Evolutionary conservation across 1,140 invertebrate genomes (phyloP), one percentile per base, ranked within the genome.

Genomic region (Drosophila triauraria): DNA sequence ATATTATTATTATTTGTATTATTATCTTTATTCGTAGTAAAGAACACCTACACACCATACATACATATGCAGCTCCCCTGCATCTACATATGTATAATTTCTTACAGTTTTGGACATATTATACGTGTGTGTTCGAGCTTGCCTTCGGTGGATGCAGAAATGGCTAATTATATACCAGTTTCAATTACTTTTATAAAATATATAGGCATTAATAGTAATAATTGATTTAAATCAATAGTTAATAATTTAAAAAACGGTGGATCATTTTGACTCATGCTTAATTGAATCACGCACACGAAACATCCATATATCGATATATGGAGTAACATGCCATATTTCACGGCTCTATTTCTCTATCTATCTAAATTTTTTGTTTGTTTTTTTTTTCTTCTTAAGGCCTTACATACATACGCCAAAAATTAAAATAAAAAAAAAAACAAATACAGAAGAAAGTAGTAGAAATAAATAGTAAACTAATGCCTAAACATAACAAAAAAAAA

Each of bases 211-310:
- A 58, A 46, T 69, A 46, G 47, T 48, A 69, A 78, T 83, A 65
- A 75, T 84, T 67, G 68, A 78, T 81, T 84, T 82, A 91, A 91
- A 86, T 82, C 79, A 75, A 91, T 76, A 79, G 72, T 79, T 90
- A 83, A 85, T 91, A 80, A 87, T 91, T 91, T 78, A 87, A 91
- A 83, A 81, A 91, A 91, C 87, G 87, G 87, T 91, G 87, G 87
- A 87, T 91, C 80, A 81, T 91, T 54, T 91, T 88, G 83, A 87
- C 85, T 79, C 80, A 79, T 83, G 64, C 74, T 84, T 77, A 81
- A 83, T 75, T 81, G 72, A 86, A 86, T 83, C 83, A 60, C 58
- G 80, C 80, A 80, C 61, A 81, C 61, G 51, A 54, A 79, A 79
- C 65, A 74, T 71, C 78, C 57, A 81, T 65, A 69, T 50, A 61